These are phyloP conservation scores for Phenacoccus solenopsis DNA, from an alignment of 1,140 invertebrate species.

Conservation along the genomic window DNA sequence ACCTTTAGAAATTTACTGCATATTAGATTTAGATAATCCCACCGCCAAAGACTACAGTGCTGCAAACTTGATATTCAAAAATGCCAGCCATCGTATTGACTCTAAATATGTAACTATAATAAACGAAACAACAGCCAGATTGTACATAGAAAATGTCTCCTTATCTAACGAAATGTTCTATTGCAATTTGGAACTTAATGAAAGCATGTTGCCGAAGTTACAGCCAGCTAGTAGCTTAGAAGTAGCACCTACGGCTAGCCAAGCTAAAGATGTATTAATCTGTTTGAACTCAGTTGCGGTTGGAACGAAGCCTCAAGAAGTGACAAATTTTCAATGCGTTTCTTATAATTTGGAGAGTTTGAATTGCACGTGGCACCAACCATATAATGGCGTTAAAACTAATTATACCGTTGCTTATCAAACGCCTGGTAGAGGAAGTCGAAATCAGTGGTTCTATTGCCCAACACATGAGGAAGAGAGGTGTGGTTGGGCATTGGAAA, in stretches of 20 bases:
- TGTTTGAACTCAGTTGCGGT: slow-evolving; percentile 40
- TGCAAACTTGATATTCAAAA: slow-evolving; percentile 36
- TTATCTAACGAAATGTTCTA: slow-evolving; percentile 34
- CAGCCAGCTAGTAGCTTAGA: slow-evolving; percentile 24
- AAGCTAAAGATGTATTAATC: slow-evolving; percentile 26
- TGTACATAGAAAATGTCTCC: slow-evolving; percentile 34
- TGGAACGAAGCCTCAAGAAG: slow-evolving; percentile 38
- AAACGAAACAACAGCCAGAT: slow-evolving; percentile 37
- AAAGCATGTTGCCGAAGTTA: background rate
- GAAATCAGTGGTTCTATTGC: no score
- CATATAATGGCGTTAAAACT: slow-evolving; percentile 39
- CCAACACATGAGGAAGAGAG: no score
- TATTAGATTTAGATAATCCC: slow-evolving; percentile 34
- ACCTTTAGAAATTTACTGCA: slow-evolving; percentile 37
- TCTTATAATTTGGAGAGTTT: slow-evolving; percentile 52
- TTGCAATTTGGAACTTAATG: slow-evolving; percentile 31
- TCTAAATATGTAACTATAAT: slow-evolving; percentile 37
- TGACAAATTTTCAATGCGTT: slow-evolving; percentile 48
- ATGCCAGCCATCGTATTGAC: slow-evolving; percentile 35
- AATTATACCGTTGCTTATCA: slow-evolving; percentile 33
- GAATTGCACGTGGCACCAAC: slow-evolving; percentile 46
- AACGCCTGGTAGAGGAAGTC: no score
- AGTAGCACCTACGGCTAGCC: background rate
- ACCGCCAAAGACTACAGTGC: slow-evolving; percentile 34
- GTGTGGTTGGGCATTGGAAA: no score